These are phyloP conservation scores for Elachura formosa DNA, from an alignment of 2,113 vertebrate species.

Conservation along the genomic window DNA sequence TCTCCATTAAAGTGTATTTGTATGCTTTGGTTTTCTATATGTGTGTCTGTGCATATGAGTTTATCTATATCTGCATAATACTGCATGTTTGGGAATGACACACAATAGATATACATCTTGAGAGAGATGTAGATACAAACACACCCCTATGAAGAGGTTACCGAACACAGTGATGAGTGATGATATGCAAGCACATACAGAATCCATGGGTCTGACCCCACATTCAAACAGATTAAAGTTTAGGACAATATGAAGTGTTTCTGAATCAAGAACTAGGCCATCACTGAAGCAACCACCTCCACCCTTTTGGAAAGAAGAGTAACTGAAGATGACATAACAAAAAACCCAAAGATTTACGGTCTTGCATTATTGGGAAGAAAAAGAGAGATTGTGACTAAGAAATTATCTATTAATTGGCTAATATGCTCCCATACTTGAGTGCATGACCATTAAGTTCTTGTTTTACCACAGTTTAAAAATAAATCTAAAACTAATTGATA, in stretches of 20 bases:
- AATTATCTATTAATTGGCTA: background rate
- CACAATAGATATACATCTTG: background rate
- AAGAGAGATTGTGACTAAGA: background rate
- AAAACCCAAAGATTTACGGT: background rate
- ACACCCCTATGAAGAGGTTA: background rate
- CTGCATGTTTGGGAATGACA: background rate
- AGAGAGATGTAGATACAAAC: background rate
- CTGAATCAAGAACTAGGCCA: background rate
- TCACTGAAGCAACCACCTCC: background rate
- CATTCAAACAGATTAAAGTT: background rate
- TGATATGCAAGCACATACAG: background rate
- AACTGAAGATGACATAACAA: background rate
- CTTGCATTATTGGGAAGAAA: background rate
- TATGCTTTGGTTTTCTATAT: background rate
- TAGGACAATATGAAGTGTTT: background rate
- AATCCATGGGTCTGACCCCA: background rate
- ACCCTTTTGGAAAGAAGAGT: background rate
- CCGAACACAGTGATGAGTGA: background rate
- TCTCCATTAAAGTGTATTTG: background rate
- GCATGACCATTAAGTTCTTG: background rate
- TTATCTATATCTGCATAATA: background rate
- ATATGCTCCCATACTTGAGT: background rate
- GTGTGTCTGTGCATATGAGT: background rate
- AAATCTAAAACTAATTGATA: rapidly evolving
- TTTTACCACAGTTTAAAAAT: background rate